These are phyloP conservation scores for Tetranychus truncatus DNA, from an alignment of 2,888 invertebrate species.

Conservation along the genomic window DNA sequence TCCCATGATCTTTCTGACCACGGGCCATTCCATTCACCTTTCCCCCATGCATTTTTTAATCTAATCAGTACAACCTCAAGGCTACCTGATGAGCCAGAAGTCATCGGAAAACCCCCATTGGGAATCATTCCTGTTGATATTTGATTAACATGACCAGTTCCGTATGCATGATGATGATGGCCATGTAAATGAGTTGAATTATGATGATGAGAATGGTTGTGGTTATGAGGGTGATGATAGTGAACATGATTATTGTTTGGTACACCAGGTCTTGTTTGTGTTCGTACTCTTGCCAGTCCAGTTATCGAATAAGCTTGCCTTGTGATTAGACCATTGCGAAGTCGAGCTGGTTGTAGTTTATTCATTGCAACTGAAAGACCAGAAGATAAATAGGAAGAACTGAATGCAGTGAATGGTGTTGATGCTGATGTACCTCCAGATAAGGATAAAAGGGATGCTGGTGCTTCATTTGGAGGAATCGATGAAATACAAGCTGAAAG, in stretches of 20 bases:
- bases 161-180: no score
- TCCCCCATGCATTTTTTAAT: conserved; percentile 47
- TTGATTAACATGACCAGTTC: background rate
- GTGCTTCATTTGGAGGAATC: conserved; percentile 33
- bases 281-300: conserved; percentile 45
- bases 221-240: conserved; percentile 1
- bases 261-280: background rate
- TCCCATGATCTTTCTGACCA: conserved; percentile 51
- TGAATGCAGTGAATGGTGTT: background rate
- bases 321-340: conserved; percentile 46
- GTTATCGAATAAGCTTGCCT: conserved; percentile 51
- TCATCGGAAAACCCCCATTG: background rate
- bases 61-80: conserved; percentile 32
- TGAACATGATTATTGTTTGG: background rate
- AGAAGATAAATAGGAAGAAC: conserved; percentile 3
- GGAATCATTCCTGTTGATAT: background rate
- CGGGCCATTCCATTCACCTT: conserved; percentile 50
- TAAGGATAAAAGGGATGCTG: conserved; percentile 5
- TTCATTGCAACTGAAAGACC: conserved; percentile 7
- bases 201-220: conserved; percentile 1
- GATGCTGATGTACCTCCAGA: conserved; percentile 2
- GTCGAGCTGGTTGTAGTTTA: conserved; percentile 32
- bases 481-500: conserved; percentile 47
- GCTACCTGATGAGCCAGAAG: background rate
- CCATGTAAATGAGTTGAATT: background rate